Evolutionary conservation across 2,113 vertebrate species (phyloP), one percentile per base, ranked within the genome.

Genomic region (Marcusenius ussheri): DNA sequence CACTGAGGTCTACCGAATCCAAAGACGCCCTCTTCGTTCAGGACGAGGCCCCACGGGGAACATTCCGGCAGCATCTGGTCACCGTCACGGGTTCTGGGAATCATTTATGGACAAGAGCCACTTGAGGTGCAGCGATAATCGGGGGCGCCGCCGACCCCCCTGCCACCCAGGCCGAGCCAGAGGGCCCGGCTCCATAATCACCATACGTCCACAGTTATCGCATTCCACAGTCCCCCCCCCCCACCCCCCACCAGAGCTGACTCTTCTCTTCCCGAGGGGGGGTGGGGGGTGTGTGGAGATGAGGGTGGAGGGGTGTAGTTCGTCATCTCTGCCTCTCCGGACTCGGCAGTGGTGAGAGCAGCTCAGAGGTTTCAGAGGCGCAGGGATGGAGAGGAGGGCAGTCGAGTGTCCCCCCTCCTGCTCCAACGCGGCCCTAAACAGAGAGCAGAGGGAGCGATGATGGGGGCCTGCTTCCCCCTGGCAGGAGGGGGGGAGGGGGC

Each of bases 161-260:
- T 83, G 4, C 27, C 47, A 19, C 77, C 42, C 24, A 7, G 45
- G 42, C 92, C 45, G 91, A 89, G 89, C 90, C 90, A 85, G 90
- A 77, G 91, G 91, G 92, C 88, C 46, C 27, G 66, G 92, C 89
- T 93, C 93, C 92, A 93, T 92, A 88, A 93, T 93, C 92, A 91
- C 84, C 66, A 90, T 89, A 91, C 92, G 89, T 94, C 92, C 92
- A 70, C 35, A 27, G 89, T 39, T 90, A 88, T 90, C 85, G 11
- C 85, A 90, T 90, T 88, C 89, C 89, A 56, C 85, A 87, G 58
- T 15, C 47, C 62, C 46, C 45, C 56, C 13, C 27, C 10, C n/a
- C 13, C 50, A 1, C 8, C 27, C 21, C n/a, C 24, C 50, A 1
- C 7, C 21, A 21, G 19, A 19, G 58, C 88, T 31, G 53, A 70